Percentiles rank a stretch among this genome's conserved stretches.
These are phyloP conservation scores for Chrysomela aeneicollis DNA, from an alignment of 2,888 invertebrate genomes.

Conservation along the genomic window DNA sequence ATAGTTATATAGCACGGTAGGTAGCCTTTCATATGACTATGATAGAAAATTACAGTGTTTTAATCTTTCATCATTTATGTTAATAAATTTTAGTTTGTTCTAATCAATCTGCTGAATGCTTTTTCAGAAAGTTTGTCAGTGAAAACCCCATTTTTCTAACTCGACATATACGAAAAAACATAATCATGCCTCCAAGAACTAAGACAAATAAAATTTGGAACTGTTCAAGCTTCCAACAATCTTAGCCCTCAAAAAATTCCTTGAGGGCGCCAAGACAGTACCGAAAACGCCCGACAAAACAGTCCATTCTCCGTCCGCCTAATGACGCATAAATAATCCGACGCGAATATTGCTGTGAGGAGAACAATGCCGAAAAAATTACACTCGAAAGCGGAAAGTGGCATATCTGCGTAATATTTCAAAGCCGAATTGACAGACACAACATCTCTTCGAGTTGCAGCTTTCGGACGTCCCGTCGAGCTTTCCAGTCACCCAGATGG, in stretches of 20 bases:
- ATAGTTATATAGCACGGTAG: too few relatives aligned
- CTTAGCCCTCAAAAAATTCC: neutral
- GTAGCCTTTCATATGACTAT: too few relatives aligned
- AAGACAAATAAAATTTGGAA: too few relatives aligned
- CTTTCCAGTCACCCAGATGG: constrained; percentile 43
- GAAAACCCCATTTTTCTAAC: too few relatives aligned
- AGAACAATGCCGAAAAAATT: constrained; percentile 25
- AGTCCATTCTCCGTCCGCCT: constrained; percentile 6
- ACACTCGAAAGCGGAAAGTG: constrained; percentile 22
- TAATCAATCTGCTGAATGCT: too few relatives aligned
- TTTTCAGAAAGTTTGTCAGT: too few relatives aligned
- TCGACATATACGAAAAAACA: too few relatives aligned
- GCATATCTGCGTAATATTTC: constrained; percentile 58
- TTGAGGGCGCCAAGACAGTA: constrained; percentile 6
- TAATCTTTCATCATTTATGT: too few relatives aligned
- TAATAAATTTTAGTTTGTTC: too few relatives aligned
- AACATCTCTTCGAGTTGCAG: constrained; percentile 59
- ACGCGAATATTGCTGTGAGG: constrained; percentile 18
- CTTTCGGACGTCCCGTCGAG: constrained; percentile 57
- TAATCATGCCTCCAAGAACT: too few relatives aligned
- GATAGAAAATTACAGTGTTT: too few relatives aligned
- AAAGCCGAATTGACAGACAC: constrained; percentile 57
- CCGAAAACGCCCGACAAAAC: constrained; percentile 8
- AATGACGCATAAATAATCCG: constrained; percentile 28
- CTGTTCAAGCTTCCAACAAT: neutral